These are phyloP conservation scores for Orussus abietinus DNA, from an alignment of 1,140 invertebrate species.

Conservation along the genomic window DNA sequence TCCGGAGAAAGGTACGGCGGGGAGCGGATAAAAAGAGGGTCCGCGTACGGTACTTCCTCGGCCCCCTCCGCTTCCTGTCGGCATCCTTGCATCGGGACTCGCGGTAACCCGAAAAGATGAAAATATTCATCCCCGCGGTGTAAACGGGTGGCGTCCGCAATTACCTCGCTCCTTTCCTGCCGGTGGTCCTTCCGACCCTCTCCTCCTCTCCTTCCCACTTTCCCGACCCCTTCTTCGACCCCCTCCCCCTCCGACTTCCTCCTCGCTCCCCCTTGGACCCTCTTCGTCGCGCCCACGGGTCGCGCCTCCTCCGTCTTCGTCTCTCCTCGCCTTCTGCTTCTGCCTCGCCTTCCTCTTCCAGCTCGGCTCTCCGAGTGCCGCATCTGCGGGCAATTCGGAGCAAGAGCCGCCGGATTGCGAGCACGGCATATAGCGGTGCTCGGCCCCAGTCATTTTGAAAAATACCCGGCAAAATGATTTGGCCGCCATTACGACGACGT, in stretches of 20 bases:
- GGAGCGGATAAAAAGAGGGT: not conserved
- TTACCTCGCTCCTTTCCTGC: slow-evolving; percentile 26
- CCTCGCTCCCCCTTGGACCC: not conserved
- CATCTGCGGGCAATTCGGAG: slow-evolving; percentile 33
- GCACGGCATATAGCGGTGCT: slow-evolving; percentile 11
- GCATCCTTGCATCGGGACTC: slow-evolving; percentile 22
- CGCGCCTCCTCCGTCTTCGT: slow-evolving; percentile 5
- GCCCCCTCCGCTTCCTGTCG: too few species aligned
- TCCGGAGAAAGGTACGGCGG: not conserved
- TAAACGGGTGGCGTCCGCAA: slow-evolving; percentile 28
- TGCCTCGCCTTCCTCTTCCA: slow-evolving; percentile 11
- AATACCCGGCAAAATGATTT: slow-evolving; percentile 37
- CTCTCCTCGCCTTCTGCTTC: slow-evolving; percentile 9
- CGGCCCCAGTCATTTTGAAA: slow-evolving; percentile 37
- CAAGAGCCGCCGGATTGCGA: slow-evolving; percentile 27
- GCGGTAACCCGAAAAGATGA: slow-evolving; percentile 28
- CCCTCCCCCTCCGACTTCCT: slow-evolving; percentile 14
- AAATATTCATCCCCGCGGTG: slow-evolving; percentile 39
- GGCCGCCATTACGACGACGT: slow-evolving; percentile 26
- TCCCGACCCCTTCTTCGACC: slow-evolving; percentile 13
- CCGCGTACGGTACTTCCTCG: too few species aligned
- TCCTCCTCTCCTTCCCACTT: slow-evolving; percentile 8
- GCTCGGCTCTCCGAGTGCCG: slow-evolving; percentile 1
- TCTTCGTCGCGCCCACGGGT: too few species aligned
- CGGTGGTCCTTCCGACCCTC: slow-evolving; percentile 17